Evolutionary conservation across 2,888 invertebrate genomes (phyloP), one percentile per base, ranked within the genome.

Genomic region (Pachymerium ferrugineum): DNA sequence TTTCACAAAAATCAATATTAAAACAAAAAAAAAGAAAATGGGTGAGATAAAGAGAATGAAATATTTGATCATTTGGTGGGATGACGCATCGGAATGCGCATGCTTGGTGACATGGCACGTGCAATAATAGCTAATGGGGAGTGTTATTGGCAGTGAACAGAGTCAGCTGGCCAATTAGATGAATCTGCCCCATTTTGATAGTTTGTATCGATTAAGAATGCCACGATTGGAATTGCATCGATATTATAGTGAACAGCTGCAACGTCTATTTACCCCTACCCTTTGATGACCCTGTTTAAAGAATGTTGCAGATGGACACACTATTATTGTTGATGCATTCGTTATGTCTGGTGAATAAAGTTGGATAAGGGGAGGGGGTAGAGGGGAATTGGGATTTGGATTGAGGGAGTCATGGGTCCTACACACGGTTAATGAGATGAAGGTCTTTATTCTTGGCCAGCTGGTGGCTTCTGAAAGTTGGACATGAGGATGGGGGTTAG

Each of bases 1-100:
- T n/a, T n/a, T n/a, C n/a, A n/a, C n/a, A n/a, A n/a, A n/a, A n/a
- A n/a, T n/a, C n/a, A n/a, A n/a, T n/a, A n/a, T n/a, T n/a, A n/a
- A n/a, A n/a, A n/a, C n/a, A n/a, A n/a, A n/a, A n/a, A n/a, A n/a
- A n/a, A n/a, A n/a, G n/a, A n/a, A n/a, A n/a, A n/a, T n/a, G n/a
- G n/a, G n/a, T n/a, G n/a, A n/a, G n/a, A n/a, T n/a, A n/a, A n/a
- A n/a, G n/a, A n/a, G n/a, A n/a, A n/a, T n/a, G 62, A 62, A 62
- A 62, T 62, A 62, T 62, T 16, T 62, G 62, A 62, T n/a, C 62
- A 62, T 62, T 62, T 28, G 22, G 25, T 62, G 3, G 62, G 28
- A 62, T 62, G 62, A 62, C 62, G 62, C 62, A 62, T 62, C 62
- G 62, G 62, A 62, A 62, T 62, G 62, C 62, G 62, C 62, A 62